These are phyloP conservation scores for Melikaiella ostensackeni DNA, from an alignment of 2,888 invertebrate genomes.

Conservation along the genomic window DNA sequence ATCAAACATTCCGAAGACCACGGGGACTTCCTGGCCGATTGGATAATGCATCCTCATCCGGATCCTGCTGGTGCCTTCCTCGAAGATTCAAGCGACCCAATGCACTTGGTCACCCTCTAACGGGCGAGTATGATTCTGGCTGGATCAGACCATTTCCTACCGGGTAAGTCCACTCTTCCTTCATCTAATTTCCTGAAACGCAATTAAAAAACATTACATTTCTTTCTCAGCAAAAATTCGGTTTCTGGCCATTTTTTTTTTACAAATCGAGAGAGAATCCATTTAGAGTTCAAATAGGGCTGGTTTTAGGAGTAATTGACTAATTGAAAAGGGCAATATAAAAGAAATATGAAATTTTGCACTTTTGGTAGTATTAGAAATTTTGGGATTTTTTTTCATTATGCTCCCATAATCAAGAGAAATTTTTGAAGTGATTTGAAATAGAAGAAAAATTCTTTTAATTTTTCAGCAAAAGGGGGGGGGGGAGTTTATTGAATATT, in stretches of 20 bases:
- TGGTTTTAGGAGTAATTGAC: background rate
- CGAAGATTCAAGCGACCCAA: constrained; percentile 56
- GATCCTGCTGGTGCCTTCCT: constrained; percentile 58
- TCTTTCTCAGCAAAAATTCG: background rate
- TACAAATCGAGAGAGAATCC: background rate
- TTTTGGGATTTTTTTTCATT: background rate
- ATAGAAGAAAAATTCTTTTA: background rate
- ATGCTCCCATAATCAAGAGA: too few relatives aligned
- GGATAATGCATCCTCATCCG: constrained; percentile 68
- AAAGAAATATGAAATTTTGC: background rate
- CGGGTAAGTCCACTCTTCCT: constrained; percentile 75
- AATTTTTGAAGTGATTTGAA: background rate
- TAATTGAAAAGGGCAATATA: background rate
- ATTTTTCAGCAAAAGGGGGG: background rate
- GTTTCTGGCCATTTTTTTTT: background rate
- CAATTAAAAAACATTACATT: constrained; percentile 11
- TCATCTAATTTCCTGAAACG: constrained; percentile 16
- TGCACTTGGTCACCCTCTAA: constrained; percentile 54
- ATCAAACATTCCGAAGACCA: constrained; percentile 62
- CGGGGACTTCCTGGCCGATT: constrained; percentile 52
- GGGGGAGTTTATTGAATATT: background rate
- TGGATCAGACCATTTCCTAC: constrained; percentile 76
- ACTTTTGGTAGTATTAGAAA: background rate
- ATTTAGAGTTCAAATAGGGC: background rate
- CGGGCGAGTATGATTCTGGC: constrained; percentile 75